Conservation (phyloP, 2,888 invertebrate genomes). For the Campoplex nolae region DNA sequence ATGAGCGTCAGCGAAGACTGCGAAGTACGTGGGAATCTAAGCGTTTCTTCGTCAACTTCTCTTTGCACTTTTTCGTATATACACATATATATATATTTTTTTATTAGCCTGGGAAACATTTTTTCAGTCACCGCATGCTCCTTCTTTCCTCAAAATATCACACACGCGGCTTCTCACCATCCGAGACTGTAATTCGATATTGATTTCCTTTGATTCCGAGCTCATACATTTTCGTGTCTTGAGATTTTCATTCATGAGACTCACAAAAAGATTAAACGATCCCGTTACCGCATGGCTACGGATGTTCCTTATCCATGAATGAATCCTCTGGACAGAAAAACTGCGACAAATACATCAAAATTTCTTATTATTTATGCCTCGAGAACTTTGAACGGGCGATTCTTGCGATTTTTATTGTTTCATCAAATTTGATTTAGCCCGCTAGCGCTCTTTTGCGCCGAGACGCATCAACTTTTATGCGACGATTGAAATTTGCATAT, state of each 20-base stretch:
- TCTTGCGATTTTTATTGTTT: neutral
- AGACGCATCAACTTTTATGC: constrained; percentile 78
- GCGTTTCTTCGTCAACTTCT: constrained; percentile 31
- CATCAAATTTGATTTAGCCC: constrained; percentile 3
- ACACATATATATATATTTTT: neutral
- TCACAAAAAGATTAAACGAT: neutral
- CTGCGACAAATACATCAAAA: neutral
- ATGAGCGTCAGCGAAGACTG: constrained; percentile 70
- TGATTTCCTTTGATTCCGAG: constrained; percentile 59
- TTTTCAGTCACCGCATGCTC: constrained; percentile 57
- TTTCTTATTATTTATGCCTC: neutral
- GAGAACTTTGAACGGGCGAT: neutral
- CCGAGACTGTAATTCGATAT: constrained; percentile 65
- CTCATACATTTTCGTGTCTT: constrained; percentile 12
- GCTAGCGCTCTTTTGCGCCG: constrained; percentile 40
- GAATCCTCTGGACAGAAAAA: neutral
- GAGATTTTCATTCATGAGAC: constrained; percentile 17
- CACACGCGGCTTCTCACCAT: constrained; percentile 58
- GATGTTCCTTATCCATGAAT: neutral
- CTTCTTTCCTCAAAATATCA: constrained; percentile 45
- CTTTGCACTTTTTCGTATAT: constrained; percentile 1
- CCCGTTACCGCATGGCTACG: neutral
- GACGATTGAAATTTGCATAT: constrained; percentile 79
- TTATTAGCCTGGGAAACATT: constrained; percentile 64
- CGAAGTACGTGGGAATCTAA: constrained; percentile 75